phyloP scores from a whole-genome alignment of 2,888 invertebrate genomes.

The Phortica magna region DNA sequence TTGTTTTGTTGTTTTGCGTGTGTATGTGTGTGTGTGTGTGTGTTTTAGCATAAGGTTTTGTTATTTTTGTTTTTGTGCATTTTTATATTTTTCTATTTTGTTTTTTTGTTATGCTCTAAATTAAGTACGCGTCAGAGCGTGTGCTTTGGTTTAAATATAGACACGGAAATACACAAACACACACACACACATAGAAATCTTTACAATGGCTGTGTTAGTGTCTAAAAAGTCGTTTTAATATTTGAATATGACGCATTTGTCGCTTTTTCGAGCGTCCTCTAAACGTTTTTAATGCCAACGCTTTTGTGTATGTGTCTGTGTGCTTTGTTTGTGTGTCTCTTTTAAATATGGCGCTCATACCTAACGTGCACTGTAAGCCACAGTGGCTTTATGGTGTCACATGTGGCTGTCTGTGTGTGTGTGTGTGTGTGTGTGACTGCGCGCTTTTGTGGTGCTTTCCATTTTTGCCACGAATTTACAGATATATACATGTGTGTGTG shows the following conservation, averaged over 20 bases:
- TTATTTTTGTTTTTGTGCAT: slow-evolving; percentile 8
- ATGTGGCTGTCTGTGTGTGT: slow-evolving; percentile 4
- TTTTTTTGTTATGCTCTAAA: background rate
- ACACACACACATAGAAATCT: slow-evolving; percentile 20
- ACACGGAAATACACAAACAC: slow-evolving; percentile 33
- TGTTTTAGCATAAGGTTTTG: background rate
- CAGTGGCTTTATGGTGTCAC: slow-evolving; percentile 14
- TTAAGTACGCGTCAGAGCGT: slow-evolving; percentile 15
- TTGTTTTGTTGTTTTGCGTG: slow-evolving; percentile 8
- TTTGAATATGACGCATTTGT: slow-evolving; percentile 41
- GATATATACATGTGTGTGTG: slow-evolving; percentile 13
- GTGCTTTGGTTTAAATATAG: slow-evolving; percentile 27
- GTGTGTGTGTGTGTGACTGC: background rate
- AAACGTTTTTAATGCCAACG: slow-evolving; percentile 21
- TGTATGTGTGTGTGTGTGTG: background rate
- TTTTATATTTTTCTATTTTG: slow-evolving; percentile 1
- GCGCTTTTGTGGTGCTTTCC: background rate
- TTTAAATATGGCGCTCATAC: background rate
- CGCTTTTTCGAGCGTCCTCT: slow-evolving; percentile 25
- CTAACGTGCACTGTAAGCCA: background rate
- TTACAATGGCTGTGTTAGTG: background rate
- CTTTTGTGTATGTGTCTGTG: slow-evolving; percentile 27
- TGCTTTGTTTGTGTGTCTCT: background rate
- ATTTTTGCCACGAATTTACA: background rate
- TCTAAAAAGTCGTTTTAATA: slow-evolving; percentile 26